These are phyloP conservation scores for Pollenia labialis DNA, from an alignment of 2,888 invertebrate species.

Conservation along the genomic window DNA sequence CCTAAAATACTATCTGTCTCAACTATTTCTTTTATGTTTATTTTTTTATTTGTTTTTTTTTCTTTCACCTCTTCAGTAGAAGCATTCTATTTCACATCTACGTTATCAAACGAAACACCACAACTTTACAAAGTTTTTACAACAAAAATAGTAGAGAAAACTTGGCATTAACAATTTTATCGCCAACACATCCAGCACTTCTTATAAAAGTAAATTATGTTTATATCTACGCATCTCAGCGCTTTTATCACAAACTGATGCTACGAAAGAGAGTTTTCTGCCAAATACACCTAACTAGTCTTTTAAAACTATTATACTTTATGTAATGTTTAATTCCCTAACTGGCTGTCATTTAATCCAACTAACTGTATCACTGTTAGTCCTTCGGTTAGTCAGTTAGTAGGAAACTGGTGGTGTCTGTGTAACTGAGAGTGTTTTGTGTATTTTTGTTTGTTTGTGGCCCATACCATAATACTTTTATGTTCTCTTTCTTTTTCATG, in stretches of 20 bases:
- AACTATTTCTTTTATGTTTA: background rate
- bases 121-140: constrained; percentile 5
- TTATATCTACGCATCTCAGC: constrained; percentile 7
- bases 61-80: constrained; percentile 18
- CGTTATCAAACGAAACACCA: constrained; percentile 2
- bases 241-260: constrained; percentile 47
- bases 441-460: constrained; percentile 57
- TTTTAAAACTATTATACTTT: constrained; percentile 30
- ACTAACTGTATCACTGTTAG: background rate
- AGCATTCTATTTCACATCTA: background rate
- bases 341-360: constrained; percentile 26
- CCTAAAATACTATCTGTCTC: background rate
- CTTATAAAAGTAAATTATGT: constrained; percentile 17
- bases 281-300: constrained; percentile 36
- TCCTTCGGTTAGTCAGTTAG: constrained; percentile 16
- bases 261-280: constrained; percentile 63
- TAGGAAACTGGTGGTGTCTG: constrained; percentile 42
- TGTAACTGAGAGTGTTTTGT: constrained; percentile 35
- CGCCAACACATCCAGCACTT: constrained; percentile 33
- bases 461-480: constrained; percentile 71
- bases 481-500: constrained; percentile 75
- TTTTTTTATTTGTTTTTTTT: background rate
- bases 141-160: background rate
- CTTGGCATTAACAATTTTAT: background rate
- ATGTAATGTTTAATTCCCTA: constrained; percentile 9